A percentile compares a stretch with the other conserved stretches of the same genome.
Evolutionary conservation across 2,113 vertebrate species (phyloP).

Genomic region (Bettongia penicillata): DNA sequence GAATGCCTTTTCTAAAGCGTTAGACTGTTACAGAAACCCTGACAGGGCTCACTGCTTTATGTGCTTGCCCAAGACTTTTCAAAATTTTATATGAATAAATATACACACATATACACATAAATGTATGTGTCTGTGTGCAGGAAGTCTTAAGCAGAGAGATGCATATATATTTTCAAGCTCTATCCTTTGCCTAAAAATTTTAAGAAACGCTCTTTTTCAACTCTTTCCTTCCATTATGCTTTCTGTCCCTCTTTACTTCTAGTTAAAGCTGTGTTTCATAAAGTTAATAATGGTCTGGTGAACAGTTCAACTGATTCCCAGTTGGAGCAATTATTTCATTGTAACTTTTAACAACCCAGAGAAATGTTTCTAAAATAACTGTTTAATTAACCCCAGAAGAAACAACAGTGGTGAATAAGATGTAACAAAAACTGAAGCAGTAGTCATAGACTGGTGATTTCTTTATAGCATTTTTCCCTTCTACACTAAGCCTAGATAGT

Average conservation of each 20-base stretch:
- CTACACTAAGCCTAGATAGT: not conserved
- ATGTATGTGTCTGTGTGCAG: not conserved
- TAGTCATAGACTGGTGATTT: not conserved
- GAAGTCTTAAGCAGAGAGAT: constrained; percentile 18
- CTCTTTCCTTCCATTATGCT: not conserved
- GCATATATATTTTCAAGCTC: constrained; percentile 6
- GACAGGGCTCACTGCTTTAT: constrained; percentile 9
- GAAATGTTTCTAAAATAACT: constrained; percentile 64
- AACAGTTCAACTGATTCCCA: constrained; percentile 71
- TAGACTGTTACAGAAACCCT: not conserved
- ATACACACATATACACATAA: not conserved
- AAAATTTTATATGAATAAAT: not conserved
- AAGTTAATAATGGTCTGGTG: constrained; percentile 55
- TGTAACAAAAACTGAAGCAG: constrained; percentile 48
- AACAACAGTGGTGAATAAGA: constrained; percentile 47
- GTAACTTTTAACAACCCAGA: constrained; percentile 73
- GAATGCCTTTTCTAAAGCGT: not conserved
- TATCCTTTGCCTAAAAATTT: not conserved
- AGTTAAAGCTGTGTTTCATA: not conserved
- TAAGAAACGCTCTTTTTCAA: not conserved
- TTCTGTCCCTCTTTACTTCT: constrained; percentile 23
- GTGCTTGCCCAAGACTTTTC: constrained; percentile 1
- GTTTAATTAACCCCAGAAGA: constrained; percentile 70
- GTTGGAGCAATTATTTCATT: constrained; percentile 66
- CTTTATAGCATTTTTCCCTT: constrained; percentile 25